Conservation (phyloP, 2,888 invertebrate genomes). For the Limnephilus rhombicus region DNA sequence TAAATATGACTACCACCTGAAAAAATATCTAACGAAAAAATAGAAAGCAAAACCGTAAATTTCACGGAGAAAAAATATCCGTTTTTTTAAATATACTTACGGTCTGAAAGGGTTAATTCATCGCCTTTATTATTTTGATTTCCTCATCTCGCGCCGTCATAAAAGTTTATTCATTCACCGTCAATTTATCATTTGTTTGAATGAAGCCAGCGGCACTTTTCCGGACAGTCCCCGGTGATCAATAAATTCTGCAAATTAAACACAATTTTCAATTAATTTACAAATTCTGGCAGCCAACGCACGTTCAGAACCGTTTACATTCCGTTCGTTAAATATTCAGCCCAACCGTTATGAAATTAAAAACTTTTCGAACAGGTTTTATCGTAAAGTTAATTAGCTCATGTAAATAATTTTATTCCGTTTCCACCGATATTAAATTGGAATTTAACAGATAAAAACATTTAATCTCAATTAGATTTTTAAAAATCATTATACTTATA, state of each 20-base stretch:
- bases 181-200: constrained; percentile 37
- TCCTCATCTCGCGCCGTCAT: constrained; percentile 6
- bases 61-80: no score
- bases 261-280: constrained; percentile 30
- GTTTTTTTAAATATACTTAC: background rate
- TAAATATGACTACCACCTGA: no score
- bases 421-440: no score
- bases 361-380: background rate
- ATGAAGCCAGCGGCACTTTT: constrained; percentile 22
- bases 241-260: constrained; percentile 18
- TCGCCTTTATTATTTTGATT: constrained; percentile 32
- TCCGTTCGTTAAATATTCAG: background rate
- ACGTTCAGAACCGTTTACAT: background rate
- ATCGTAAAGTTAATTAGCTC: background rate
- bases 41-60: no score
- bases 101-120: background rate
- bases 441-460: no score
- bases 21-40: no score
- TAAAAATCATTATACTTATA: no score
- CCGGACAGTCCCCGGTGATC: constrained; percentile 15
- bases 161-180: constrained; percentile 34
- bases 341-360: background rate
- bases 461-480: no score
- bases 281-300: background rate
- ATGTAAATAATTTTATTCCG: background rate